Conservation (phyloP, 2,113 vertebrate genomes). For the Promerops cafer region DNA sequence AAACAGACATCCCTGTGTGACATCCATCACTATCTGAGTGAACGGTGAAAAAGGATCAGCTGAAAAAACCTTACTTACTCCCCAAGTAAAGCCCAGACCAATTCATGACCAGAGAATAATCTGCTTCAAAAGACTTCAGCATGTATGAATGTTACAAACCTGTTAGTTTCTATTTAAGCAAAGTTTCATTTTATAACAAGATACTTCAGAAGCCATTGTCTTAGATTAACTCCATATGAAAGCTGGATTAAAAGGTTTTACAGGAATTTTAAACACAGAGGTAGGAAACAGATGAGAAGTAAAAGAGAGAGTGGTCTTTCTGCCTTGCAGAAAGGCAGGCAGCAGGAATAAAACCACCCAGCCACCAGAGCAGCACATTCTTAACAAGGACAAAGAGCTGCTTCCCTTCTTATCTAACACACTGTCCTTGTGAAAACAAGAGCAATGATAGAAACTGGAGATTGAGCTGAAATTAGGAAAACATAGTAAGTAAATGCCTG, state of each 20-base stretch:
- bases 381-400: neutral
- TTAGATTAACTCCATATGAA: neutral
- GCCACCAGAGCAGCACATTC: neutral
- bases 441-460: accelerated
- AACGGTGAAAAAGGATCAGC: neutral
- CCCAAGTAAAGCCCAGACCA: neutral
- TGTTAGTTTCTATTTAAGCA: neutral
- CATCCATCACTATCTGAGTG: neutral
- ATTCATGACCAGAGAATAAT: neutral
- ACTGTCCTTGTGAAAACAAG: neutral
- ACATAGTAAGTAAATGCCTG: neutral
- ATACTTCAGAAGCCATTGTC: neutral
- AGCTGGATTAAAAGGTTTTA: neutral
- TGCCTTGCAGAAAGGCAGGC: neutral
- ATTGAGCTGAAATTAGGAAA: neutral
- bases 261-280: neutral
- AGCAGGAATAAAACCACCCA: neutral
- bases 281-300: neutral
- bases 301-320: neutral
- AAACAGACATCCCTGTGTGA: neutral
- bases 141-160: neutral
- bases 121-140: neutral
- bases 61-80: neutral
- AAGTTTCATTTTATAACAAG: neutral
- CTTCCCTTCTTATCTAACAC: neutral